phyloP scores from a whole-genome alignment of 2,888 invertebrate genomes.

The Eupithecia exiguata region DNA sequence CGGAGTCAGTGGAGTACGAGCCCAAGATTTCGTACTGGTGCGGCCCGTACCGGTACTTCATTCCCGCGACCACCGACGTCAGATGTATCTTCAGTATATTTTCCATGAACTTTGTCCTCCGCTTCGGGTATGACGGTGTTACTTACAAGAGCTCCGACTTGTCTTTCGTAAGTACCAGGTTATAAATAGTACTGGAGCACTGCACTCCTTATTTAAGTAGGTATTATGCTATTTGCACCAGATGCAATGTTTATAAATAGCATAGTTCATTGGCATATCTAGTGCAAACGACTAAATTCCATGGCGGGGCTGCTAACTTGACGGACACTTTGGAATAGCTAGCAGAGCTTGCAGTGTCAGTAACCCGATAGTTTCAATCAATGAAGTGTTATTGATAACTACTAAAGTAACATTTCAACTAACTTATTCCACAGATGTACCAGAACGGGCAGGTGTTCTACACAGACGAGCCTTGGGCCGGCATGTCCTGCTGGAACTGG shows the following conservation, averaged over 20 bases:
- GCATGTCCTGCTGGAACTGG: constrained; percentile 81
- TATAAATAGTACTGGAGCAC: no score
- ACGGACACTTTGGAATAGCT: no score
- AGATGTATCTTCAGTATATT: constrained; percentile 79
- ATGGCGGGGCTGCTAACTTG: no score
- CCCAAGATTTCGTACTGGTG: constrained; percentile 79
- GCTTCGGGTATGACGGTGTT: constrained; percentile 77
- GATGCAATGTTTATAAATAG: no score
- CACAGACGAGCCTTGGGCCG: constrained; percentile 80
- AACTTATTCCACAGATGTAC: constrained; percentile 74
- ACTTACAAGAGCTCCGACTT: constrained; percentile 77
- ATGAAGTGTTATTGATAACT: no score
- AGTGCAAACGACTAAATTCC: no score
- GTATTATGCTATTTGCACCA: no score
- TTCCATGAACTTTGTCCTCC: constrained; percentile 77
- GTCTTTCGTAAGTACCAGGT: constrained; percentile 73
- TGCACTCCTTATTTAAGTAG: no score
- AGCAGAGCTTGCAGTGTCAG: no score
- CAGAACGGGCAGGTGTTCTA: constrained; percentile 80
- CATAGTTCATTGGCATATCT: no score
- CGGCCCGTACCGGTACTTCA: constrained; percentile 77
- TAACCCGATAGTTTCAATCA: no score
- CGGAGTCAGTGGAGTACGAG: constrained; percentile 78
- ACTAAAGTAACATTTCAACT: no score
- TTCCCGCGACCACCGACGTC: constrained; percentile 78